Percentiles rank a stretch among this genome's conserved stretches.
Conservation (phyloP, 2,797 vertebrate species). For the Melopsittacus undulatus region DNA sequence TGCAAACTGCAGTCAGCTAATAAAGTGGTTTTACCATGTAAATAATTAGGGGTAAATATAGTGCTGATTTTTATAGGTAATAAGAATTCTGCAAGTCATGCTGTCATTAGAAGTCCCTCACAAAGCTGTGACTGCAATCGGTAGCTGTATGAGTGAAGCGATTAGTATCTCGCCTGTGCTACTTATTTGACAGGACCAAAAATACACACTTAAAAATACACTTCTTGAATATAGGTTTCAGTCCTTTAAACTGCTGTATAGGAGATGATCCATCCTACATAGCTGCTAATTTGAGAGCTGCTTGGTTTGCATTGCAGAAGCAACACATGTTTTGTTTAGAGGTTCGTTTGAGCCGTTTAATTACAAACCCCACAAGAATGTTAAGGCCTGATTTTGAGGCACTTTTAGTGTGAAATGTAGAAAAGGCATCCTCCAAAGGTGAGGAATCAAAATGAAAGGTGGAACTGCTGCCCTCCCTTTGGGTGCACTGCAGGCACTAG, state of each 20-base stretch:
- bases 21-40: background rate
- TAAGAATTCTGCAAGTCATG: background rate
- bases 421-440: background rate
- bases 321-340: background rate
- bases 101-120: background rate
- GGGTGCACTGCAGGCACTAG: background rate
- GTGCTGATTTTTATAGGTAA: background rate
- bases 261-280: background rate
- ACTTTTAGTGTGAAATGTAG: background rate
- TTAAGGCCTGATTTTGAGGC: background rate
- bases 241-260: background rate
- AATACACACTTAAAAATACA: conserved; percentile 14
- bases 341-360: background rate
- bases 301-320: conserved; percentile 11
- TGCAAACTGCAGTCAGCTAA: background rate
- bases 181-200: background rate
- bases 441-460: background rate
- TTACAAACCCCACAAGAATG: background rate
- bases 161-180: background rate
- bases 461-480: background rate
- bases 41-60: background rate
- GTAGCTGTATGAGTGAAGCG: background rate
- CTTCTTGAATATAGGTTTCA: background rate
- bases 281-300: conserved; percentile 30
- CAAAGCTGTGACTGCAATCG: background rate